These are phyloP conservation scores for Sebastes wilsoni DNA, from an alignment of 2,797 vertebrate species.

Conservation along the genomic window DNA sequence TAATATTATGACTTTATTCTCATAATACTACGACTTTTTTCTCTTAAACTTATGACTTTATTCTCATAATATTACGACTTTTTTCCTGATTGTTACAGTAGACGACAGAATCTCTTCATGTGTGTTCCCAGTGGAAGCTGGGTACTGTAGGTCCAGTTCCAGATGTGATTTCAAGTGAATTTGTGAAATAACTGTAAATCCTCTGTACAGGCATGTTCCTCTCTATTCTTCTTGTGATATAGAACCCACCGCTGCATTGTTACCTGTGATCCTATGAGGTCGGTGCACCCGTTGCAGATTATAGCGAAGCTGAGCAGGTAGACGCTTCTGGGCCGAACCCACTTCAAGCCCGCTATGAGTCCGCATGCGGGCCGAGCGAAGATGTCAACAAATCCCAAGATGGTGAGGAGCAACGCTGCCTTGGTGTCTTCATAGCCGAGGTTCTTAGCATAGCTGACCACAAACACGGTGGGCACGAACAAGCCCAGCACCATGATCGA, in stretches of 20 bases:
- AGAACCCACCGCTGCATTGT: neutral
- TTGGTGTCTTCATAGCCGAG: slow-evolving; percentile 86
- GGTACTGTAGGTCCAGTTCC: neutral
- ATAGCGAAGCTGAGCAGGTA: slow-evolving; percentile 94
- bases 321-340: slow-evolving; percentile 87
- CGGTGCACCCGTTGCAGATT: slow-evolving; percentile 91
- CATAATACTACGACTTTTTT: no score
- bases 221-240: neutral
- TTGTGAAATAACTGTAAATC: neutral
- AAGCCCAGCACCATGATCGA: slow-evolving; percentile 94
- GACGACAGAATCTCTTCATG: neutral
- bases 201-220: neutral
- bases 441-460: slow-evolving; percentile 93
- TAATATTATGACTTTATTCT: no score
- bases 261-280: slow-evolving; percentile 87
- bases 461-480: slow-evolving; percentile 94
- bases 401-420: slow-evolving; percentile 90
- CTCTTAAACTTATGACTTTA: no score
- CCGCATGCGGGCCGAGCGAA: slow-evolving; percentile 91
- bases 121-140: neutral
- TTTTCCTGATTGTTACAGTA: neutral
- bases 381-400: slow-evolving; percentile 93
- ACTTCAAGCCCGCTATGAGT: slow-evolving; percentile 86
- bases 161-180: neutral
- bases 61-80: no score